Percentiles rank a stretch among this genome's conserved stretches.
phyloP scores from a whole-genome alignment of 2,888 invertebrate genomes.

The Conus canariensis region DNA sequence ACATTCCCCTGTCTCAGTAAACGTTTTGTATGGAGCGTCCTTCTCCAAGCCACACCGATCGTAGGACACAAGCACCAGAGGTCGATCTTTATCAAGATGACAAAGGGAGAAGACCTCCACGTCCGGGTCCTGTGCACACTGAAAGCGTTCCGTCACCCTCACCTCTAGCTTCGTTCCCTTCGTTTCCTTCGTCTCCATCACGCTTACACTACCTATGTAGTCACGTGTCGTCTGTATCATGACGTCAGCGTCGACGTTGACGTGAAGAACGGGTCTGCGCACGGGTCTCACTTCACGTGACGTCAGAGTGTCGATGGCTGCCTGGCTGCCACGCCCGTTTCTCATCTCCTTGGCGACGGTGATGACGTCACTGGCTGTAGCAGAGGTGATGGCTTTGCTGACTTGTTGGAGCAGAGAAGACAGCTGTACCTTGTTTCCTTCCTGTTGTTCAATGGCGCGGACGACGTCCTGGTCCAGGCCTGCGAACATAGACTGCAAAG shows the following conservation, averaged over 20 bases:
- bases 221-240: background rate
- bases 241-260: background rate
- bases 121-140: background rate
- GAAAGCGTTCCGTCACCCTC: background rate
- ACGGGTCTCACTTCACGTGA: background rate
- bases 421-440: background rate
- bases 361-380: background rate
- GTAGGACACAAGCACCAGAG: slow-evolving; percentile 16
- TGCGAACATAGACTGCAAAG: background rate
- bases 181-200: background rate
- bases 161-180: background rate
- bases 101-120: slow-evolving; percentile 18
- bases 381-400: background rate
- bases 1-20: background rate
- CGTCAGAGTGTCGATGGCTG: background rate
- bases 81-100: background rate
- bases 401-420: background rate
- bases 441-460: background rate
- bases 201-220: background rate
- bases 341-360: background rate
- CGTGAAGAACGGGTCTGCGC: background rate
- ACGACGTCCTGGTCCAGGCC: background rate
- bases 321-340: background rate
- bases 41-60: background rate
- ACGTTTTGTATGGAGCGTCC: background rate